Conservation (phyloP, 2,888 invertebrate genomes). For the Zhengitettix transpicula region DNA sequence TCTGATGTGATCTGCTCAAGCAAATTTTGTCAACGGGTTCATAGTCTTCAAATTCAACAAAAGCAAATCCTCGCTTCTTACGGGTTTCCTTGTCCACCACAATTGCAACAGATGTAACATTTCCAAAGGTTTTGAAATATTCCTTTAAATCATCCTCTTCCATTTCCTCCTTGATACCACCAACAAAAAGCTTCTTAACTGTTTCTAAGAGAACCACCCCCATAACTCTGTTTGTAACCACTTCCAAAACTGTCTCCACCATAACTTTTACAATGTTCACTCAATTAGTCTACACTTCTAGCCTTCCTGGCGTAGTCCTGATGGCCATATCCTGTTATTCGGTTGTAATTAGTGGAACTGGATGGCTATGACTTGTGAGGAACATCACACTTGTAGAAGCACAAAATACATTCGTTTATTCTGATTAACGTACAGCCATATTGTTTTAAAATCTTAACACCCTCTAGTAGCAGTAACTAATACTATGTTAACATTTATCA, state of each 20-base stretch:
- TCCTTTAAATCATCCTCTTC: conserved; percentile 76
- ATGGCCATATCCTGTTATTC: no score
- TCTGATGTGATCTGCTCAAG: conserved; percentile 50
- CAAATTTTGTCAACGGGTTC: conserved; percentile 94
- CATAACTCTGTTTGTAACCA: conserved; percentile 67
- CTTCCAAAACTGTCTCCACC: conserved; percentile 50
- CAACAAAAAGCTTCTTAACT: conserved; percentile 72
- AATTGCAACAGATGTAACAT: conserved; percentile 65
- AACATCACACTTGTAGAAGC: no score
- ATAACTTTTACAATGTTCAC: no score
- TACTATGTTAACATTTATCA: no score
- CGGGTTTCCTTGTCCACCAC: conserved; percentile 87
- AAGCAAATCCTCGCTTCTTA: conserved; percentile 89
- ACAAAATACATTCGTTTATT: no score
- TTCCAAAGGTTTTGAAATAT: conserved; percentile 68
- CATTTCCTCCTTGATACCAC: conserved; percentile 82
- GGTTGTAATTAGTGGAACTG: no score
- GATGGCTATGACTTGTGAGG: no score
- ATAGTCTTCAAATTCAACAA: conserved; percentile 93
- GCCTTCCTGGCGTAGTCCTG: no score
- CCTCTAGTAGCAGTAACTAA: no score
- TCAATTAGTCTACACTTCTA: no score
- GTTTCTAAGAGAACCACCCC: conserved; percentile 63
- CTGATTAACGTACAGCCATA: no score
- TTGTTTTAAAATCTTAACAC: no score